Evolutionary conservation across 1,140 invertebrate genomes (phyloP).

Genomic region (Portunus trituberculatus): DNA sequence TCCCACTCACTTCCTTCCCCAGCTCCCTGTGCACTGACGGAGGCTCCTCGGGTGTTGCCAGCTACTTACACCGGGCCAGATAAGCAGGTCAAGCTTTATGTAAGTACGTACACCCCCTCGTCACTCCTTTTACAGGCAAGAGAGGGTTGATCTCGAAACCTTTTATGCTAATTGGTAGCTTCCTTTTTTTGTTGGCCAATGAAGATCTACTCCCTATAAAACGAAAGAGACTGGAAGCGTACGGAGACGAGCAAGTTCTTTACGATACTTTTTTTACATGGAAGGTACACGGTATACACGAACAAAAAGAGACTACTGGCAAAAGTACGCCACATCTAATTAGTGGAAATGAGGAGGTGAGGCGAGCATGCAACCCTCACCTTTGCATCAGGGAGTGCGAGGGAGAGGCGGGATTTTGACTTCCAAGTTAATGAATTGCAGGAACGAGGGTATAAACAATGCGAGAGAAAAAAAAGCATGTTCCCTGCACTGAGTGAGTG

Average conservation of each 20-base stretch:
- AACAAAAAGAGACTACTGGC: conserved; percentile 19
- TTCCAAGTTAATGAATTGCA: not conserved
- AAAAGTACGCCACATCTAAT: conserved; percentile 51
- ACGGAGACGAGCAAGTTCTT: not conserved
- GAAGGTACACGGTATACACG: conserved; percentile 15
- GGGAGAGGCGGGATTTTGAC: not conserved
- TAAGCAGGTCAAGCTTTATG: conserved; percentile 28
- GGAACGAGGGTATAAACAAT: too few relatives aligned
- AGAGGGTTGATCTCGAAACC: conserved; percentile 21
- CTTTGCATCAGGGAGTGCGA: not conserved
- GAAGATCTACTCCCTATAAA: conserved; percentile 49
- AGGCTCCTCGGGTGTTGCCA: conserved; percentile 3
- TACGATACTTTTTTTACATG: not conserved
- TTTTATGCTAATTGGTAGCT: conserved; percentile 55
- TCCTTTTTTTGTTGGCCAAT: not conserved
- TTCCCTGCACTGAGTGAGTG: too few relatives aligned
- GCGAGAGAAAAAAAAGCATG: too few relatives aligned
- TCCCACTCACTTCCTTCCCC: not conserved
- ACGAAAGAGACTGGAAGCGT: conserved; percentile 1
- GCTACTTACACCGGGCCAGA: not conserved
- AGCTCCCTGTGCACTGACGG: not conserved
- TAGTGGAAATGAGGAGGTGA: conserved; percentile 36
- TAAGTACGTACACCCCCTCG: conserved; percentile 35
- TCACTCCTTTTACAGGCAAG: conserved; percentile 36
- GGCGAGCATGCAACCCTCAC: not conserved